Base-by-base conservation (phyloP, 2,113 vertebrate species). In the Gobiocypris rarus region DNA sequence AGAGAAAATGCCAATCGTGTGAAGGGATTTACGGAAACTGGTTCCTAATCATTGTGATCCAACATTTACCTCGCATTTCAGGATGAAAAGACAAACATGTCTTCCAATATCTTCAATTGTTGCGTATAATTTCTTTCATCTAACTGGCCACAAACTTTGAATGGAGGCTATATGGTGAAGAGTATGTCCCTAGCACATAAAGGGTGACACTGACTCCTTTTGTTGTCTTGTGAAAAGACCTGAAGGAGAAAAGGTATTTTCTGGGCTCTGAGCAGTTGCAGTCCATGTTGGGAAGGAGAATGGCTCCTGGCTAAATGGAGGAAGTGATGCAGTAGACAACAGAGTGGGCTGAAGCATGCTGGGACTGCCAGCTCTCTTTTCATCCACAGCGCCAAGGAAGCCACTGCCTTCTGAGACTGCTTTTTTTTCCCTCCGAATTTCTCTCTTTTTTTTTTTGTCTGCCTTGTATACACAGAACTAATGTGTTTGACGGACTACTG, bases 321-420 rank as follows among this genome's bases (percentile, higher is more conserved):
- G 84, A 86, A 63, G 59, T 52, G 28, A 82, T 69, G 50, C 65
- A 82, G 81, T 61, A 77, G 83, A 85, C 75, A 69, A 58, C 45
- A 22, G 71, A 79, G 83, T 50, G 70, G 81, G 77, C 81, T 81
- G 83, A 79, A 80, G 67, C 82, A 83, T 56, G 61, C 81, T 74
- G 81, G 70, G 83, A 82, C 83, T 89, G 89, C 84, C 85, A 84
- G 54, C n/a, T 78, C 59, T 3, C 17, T 75, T 88, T 75, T 63
- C 52, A 67, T 70, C 82, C 63, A 38, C 81, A 70, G 50, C 31
- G 50, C 26, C 75, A 24, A 61, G 50, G 45, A 71, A n/a, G 15
- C 17, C 38, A 9, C 31, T 61, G 58, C 41, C 52, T 73, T 52
- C 28, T 7, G 45, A 22, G 34, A 65, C 15, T 19, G 65, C 34